Base-by-base conservation (phyloP, 2,113 vertebrate genomes). In the Colaptes auratus region DNA sequence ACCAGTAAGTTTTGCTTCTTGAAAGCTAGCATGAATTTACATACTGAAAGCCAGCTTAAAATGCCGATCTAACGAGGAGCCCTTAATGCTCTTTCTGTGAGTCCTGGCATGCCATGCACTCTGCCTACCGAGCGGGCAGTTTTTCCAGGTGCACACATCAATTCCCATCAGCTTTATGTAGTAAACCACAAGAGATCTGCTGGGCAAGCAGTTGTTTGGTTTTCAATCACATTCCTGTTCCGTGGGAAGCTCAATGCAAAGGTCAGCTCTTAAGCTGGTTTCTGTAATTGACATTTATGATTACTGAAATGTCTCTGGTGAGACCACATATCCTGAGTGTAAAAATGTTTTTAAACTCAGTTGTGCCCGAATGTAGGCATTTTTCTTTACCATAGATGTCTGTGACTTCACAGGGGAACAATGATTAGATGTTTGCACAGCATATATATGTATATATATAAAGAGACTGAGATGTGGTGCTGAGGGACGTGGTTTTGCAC, bases 251-350 rank as follows among this genome's bases (percentile, higher is more conserved):
- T 92, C 71, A 14, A 48, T 80, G 84, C 91, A 95, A 96, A 96
- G 92, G 95, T 96, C 94, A 79, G 33, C 28, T 42, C 91, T 76
- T 66, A 19, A 80, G 67, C 78, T 14, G 15, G n/a, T 77, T 87
- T 64, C 76, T 9, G 1, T 93, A 87, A 90, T 80, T 94, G 95
- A 92, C 91, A 44, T 95, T 95, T 90, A 67, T 71, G 78, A 80
- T 93, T 85, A 76, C 74, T 66, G 92, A 87, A 73, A 88, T 73
- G 73, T 86, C 88, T 78, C 39, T 69, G 36, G 2, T 4, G 60
- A 18, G 28, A 9, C 24, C 58, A 58, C 27, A 67, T 79, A 76
- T 63, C 67, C 83, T 59, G 25, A 66, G 31, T 17, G 55, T 33
- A 65, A 79, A 86, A 84, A 76, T 30, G 36, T 6, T 71, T 88